These are phyloP conservation scores for Patella depressa DNA, from an alignment of 2,888 invertebrate genomes.

Conservation along the genomic window DNA sequence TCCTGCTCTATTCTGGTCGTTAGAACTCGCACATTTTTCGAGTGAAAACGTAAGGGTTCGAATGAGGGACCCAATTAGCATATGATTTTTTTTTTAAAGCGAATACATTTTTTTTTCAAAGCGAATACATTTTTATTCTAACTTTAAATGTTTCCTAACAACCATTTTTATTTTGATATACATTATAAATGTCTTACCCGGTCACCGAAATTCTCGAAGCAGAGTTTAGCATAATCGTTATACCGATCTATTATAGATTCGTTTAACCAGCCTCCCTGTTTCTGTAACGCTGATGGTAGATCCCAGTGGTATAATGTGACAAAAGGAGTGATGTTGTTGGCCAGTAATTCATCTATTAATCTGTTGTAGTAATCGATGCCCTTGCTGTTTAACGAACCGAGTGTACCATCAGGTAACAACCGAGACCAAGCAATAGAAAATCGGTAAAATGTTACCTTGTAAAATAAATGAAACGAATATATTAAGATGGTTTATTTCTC, in stretches of 20 bases:
- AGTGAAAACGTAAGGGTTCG: too few species aligned
- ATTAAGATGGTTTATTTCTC: too few species aligned
- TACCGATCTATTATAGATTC: slow-evolving; percentile 53
- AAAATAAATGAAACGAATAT: background rate
- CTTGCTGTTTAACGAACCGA: slow-evolving; percentile 75
- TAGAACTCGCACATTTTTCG: too few species aligned
- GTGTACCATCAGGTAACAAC: slow-evolving; percentile 78
- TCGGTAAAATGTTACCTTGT: slow-evolving; percentile 65
- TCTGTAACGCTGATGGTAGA: slow-evolving; percentile 68
- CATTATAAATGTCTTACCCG: slow-evolving; percentile 45
- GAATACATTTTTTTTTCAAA: too few species aligned
- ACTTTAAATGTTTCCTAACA: too few species aligned
- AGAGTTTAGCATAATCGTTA: slow-evolving; percentile 64
- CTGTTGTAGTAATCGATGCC: slow-evolving; percentile 86
- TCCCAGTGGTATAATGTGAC: slow-evolving; percentile 75
- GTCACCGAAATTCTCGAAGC: slow-evolving; percentile 67
- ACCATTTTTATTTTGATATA: too few species aligned
- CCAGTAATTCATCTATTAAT: slow-evolving; percentile 80
- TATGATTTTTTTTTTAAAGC: too few species aligned
- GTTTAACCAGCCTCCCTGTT: slow-evolving; percentile 69
- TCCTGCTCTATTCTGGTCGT: too few species aligned
- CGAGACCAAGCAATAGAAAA: slow-evolving; percentile 80
- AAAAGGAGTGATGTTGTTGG: slow-evolving; percentile 76
- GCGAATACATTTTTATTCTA: too few species aligned
- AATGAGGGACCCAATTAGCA: too few species aligned